Evolutionary conservation across 2,797 vertebrate genomes (phyloP), one percentile per base, ranked within the genome.

Genomic region (Novumbra hubbsi): DNA sequence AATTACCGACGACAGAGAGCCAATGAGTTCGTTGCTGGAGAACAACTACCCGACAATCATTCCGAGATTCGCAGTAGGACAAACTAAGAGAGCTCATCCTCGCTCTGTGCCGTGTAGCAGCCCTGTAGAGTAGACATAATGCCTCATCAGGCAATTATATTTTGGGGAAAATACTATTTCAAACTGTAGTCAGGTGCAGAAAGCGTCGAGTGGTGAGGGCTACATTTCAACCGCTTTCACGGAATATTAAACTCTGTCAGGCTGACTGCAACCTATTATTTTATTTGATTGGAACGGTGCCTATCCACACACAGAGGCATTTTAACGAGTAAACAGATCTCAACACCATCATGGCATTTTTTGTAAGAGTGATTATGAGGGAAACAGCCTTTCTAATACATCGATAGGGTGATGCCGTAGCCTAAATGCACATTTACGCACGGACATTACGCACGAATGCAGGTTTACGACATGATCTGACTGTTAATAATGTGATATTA

Each of bases 231-330:
- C 30, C 17, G 34, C 27, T 55, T 30, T 63, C 55, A 48, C 68
- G 50, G 70, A 27, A 70, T 70, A 74, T 72, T 50, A 57, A 70
- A 55, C 60, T 62, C 45, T 3, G 60, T 72, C 34, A 45, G 45
- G 55, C 28, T 32, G 71, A 28, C 50, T 62, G 65, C 73, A 67
- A 65, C 52, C 71, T 65, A 70, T 71, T 65, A 80, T 77, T 72
- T 48, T 30, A 21, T 30, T 75, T 62, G 70, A 72, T 65, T 71
- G 72, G 76, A 57, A 62, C 21, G 21, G 28, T 17, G 49, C 57
- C 48, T 52, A 52, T 73, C 63, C 64, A 41, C 68, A 49, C 49
- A 48, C 65, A 70, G 34, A 73, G 41, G 12, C 14, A 45, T 63
- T 73, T 62, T 17, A 32, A 27, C 30, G 17, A 45, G 41, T 45